phyloP scores from a whole-genome alignment of 2,113 vertebrate genomes.

The Gadus macrocephalus region DNA sequence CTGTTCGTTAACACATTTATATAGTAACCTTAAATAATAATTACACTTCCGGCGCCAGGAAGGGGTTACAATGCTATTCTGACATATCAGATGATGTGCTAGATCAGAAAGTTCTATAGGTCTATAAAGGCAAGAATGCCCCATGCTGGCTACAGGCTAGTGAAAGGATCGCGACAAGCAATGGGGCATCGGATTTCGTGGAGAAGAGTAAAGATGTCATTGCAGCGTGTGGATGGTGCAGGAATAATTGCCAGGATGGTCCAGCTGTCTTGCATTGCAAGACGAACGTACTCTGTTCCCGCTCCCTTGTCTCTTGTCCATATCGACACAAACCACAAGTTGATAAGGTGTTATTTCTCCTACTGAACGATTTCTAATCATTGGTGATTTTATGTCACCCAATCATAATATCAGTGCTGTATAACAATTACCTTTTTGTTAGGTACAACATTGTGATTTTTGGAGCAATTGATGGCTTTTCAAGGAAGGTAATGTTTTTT shows the following conservation, averaged over 20 bases:
- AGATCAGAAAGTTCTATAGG: conserved; percentile 2
- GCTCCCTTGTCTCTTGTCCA: conserved; percentile 23
- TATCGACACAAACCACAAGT: conserved; percentile 16
- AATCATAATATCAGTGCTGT: not conserved
- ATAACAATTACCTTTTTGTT: not conserved
- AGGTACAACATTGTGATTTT: conserved; percentile 32
- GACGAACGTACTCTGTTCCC: conserved; percentile 19
- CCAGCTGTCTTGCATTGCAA: conserved; percentile 11
- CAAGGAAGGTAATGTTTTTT: conserved; percentile 15
- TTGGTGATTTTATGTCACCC: conserved; percentile 4
- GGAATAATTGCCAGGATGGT: conserved; percentile 17
- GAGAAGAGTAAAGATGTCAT: conserved; percentile 11
- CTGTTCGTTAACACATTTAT: no score
- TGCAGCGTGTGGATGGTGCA: conserved; percentile 19
- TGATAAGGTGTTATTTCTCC: conserved; percentile 8
- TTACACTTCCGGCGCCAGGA: no score
- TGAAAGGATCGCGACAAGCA: conserved; percentile 13
- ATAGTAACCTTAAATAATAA: no score
- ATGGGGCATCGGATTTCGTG: conserved; percentile 7
- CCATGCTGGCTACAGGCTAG: conserved; percentile 4
- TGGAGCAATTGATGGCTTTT: conserved; percentile 16
- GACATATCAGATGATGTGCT: conserved; percentile 9
- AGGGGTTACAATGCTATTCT: not conserved
- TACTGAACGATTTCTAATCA: not conserved
- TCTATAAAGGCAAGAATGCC: conserved; percentile 18